Evolutionary conservation across 2,113 vertebrate genomes (phyloP), one percentile per base, ranked within the genome.

Genomic region (Nothoprocta perdicaria): DNA sequence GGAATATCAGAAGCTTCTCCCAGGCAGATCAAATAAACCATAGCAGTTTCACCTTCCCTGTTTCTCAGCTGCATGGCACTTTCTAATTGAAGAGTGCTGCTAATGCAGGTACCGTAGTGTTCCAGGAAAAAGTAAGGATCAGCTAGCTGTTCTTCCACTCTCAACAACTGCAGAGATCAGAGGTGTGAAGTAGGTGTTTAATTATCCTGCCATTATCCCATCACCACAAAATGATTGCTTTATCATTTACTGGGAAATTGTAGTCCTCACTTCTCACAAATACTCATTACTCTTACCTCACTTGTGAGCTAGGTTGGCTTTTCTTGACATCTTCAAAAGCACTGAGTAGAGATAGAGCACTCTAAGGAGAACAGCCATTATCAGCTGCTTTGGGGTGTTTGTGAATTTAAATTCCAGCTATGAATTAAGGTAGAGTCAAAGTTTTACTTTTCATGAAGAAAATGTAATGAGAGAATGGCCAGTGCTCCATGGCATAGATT

Each of bases 191-290:
- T 75, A 76, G 48, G 83, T 13, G 35, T 96, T 92, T 81, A 91
- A 95, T 90, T 93, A 84, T 73, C 48, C 58, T 95, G 40, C 48
- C 76, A 77, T 86, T 88, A 93, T 86, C 52, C 80, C 66, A 78
- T 81, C 83, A 90, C n/a, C 58, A 81, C 14, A 81, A 81, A 93
- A 81, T 45, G 26, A 84, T 26, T 55, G 27, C 52, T 88, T 75
- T 88, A 55, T 85, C 81, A 61, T 91, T 84, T 72, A 76, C 31
- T 0, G 3, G 40, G 65, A 83, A 90, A 81, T 4, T 84, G 14
- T 86, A 75, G 61, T 91, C 26, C 48, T 81, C 19, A 14, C 10
- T 19, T 71, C 52, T 91, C 86, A 60, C 10, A 89, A 89, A 83
- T 85, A 77, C 16, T 46, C 9, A 45, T 89, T 92, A 89, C 31